A percentile compares a stretch with the other conserved stretches of the same genome.
These are phyloP conservation scores for Spheniscus mendiculus DNA, from an alignment of 2,113 vertebrate genomes.

Conservation along the genomic window DNA sequence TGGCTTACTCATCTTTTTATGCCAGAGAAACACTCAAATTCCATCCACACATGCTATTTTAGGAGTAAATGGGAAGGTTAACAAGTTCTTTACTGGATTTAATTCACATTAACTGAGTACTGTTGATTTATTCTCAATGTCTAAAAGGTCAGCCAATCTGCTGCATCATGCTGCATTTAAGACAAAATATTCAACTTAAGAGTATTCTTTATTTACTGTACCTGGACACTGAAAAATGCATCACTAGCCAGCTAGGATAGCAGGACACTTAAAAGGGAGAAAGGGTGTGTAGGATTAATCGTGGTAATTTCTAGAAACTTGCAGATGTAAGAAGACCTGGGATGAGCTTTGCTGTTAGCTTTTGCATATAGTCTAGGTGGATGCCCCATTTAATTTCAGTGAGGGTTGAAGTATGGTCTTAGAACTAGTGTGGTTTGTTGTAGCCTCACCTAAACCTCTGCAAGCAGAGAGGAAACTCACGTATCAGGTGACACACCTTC, in stretches of 20 bases:
- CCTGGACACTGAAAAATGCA: not conserved
- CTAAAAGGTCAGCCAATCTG: not conserved
- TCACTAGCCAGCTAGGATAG: not conserved
- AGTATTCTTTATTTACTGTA: not conserved
- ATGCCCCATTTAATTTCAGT: not conserved
- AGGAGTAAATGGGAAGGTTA: not conserved
- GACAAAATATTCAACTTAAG: not conserved
- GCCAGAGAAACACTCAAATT: not conserved
- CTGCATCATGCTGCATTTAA: not conserved
- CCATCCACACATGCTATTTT: not conserved
- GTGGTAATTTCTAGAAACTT: not conserved
- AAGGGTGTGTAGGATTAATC: not conserved
- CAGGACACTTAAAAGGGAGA: not conserved
- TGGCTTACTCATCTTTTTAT: not conserved
- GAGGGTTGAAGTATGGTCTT: not conserved
- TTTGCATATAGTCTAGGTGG: not conserved
- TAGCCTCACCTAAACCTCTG: not conserved
- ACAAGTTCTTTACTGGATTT: not conserved
- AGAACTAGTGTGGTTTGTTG: not conserved
- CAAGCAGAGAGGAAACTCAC: not conserved
- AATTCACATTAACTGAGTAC: not conserved
- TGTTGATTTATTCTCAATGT: not conserved
- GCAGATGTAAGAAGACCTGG: not conserved
- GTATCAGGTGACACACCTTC: rapidly evolving
- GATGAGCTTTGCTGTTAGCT: not conserved